A percentile compares a stretch with the other conserved stretches of the same genome.
Evolutionary conservation across 2,113 vertebrate genomes (phyloP).

Genomic region (Oreotragus oreotragus): DNA sequence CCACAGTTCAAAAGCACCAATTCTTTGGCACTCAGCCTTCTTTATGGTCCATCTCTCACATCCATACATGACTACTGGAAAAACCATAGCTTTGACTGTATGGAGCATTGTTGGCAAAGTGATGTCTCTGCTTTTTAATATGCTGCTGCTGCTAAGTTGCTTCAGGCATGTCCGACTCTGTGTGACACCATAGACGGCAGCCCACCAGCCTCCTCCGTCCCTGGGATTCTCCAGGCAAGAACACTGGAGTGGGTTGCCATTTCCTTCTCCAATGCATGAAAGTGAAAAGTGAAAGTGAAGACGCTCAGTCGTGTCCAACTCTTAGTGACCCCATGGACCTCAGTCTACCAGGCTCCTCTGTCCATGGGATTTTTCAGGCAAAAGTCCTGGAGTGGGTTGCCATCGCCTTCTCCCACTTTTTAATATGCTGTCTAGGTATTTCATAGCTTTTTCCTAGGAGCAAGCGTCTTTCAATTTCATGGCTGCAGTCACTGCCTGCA

Average conservation of each 20-base stretch:
- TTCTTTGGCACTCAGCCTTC: not conserved
- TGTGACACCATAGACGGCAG: no score
- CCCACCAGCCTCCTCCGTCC: no score
- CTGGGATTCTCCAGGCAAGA: no score
- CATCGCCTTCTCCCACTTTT: not conserved
- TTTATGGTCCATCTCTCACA: not conserved
- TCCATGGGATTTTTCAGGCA: no score
- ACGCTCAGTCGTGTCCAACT: fast-evolving
- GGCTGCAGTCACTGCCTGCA: not conserved
- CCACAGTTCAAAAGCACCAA: not conserved
- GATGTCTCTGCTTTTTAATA: not conserved
- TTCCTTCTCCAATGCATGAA: no score
- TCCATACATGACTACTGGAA: not conserved
- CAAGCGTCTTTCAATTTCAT: not conserved
- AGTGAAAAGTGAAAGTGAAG: no score
- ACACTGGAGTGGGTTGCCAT: no score
- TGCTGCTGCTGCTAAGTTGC: not conserved
- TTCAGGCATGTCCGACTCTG: no score
- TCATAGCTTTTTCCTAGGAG: not conserved
- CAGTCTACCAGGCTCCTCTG: fast-evolving
- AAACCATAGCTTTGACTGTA: not conserved
- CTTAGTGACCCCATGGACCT: no score
- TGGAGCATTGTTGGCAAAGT: not conserved
- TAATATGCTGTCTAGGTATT: not conserved
- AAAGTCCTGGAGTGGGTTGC: no score